Base-by-base conservation (phyloP, 1,140 invertebrate species). In the Stegodyphus mimosarum region DNA sequence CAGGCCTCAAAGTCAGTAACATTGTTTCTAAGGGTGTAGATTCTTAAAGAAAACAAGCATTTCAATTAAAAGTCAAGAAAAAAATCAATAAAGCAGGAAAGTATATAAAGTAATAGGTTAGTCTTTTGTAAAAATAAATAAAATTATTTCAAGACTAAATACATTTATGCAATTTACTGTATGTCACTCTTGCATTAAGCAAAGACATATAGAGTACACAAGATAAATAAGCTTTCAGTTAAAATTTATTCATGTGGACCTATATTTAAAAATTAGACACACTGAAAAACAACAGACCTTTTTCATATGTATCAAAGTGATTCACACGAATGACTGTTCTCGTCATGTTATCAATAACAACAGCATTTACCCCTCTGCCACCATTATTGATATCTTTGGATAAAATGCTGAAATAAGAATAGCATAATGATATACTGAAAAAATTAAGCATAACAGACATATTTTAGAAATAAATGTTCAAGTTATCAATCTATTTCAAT, bases 301-400 rank as follows among this genome's bases (percentile, higher is more conserved):
- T 88, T 51, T 89, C 88, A 87, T 92, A 92, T 9, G 92, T 92
- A 83, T 92, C 91, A 89, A 91, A 92, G 79, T 89, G 83, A 71
- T 85, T 87, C 77, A 89, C 87, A 77, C 88, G 53, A 55, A 88
- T 86, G 70, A 90, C 87, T 86, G 88, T 84, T 72, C 88, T 88
- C 5, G 89, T 89, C 33, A 89, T 87, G 7, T 88, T 87, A 85
- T 91, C 89, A 60, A 92, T 78, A 48, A 91, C 87, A 5, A 90
- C 91, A 67, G 92, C 87, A 88, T 92, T 92, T 17, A 92, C 88
- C 0, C 92, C 92, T 78, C 92, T 88, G 6, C 92, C 92, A 17
- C 88, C 91, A 77, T 90, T 88, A 87, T 92, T 92, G 6, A 91
- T 50, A 50, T 89, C 88, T 78, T 90, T 89, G 15, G 87, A 88